Percentiles rank a stretch among this genome's conserved stretches.
Conservation (phyloP, 2,113 vertebrate genomes). For the Tychaedon coryphoeus region DNA sequence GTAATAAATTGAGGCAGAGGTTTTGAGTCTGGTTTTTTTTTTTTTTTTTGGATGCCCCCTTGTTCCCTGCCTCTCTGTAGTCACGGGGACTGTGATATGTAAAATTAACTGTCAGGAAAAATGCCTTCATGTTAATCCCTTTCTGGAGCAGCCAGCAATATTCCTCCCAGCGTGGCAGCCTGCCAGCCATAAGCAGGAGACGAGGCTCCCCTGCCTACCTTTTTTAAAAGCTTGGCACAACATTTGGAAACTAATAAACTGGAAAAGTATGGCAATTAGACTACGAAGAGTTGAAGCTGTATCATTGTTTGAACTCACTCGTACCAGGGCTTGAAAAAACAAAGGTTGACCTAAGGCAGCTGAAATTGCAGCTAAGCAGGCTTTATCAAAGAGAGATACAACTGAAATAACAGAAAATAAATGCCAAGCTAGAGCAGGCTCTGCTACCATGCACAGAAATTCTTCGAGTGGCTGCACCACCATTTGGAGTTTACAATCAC, state of each 20-base stretch:
- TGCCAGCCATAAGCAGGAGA: constrained; percentile 53
- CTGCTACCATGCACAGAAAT: background rate
- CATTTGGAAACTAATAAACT: constrained; percentile 74
- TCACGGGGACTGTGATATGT: constrained; percentile 60
- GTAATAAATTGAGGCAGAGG: constrained; percentile 51
- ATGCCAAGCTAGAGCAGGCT: background rate
- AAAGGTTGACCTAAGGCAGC: constrained; percentile 12
- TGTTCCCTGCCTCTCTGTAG: background rate
- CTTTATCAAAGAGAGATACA: constrained; percentile 16
- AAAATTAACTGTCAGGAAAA: constrained; percentile 66
- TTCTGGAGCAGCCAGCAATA: constrained; percentile 59
- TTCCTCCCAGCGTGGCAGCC: constrained; percentile 37
- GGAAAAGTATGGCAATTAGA: constrained; percentile 67
- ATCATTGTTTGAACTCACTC: constrained; percentile 42
- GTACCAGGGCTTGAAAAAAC: background rate
- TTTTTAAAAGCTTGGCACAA: constrained; percentile 69
- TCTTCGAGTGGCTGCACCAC: background rate
- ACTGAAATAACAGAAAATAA: background rate
- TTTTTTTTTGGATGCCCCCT: background rate
- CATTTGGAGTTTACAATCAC: background rate
- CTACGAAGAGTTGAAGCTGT: constrained; percentile 56
- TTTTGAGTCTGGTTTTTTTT: no score
- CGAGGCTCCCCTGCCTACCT: constrained; percentile 70
- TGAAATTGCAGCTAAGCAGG: background rate
- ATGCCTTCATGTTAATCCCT: constrained; percentile 62